A percentile compares a stretch with the other conserved stretches of the same genome.
Conservation (phyloP, 2,113 vertebrate species). For the Notechis scutatus region DNA sequence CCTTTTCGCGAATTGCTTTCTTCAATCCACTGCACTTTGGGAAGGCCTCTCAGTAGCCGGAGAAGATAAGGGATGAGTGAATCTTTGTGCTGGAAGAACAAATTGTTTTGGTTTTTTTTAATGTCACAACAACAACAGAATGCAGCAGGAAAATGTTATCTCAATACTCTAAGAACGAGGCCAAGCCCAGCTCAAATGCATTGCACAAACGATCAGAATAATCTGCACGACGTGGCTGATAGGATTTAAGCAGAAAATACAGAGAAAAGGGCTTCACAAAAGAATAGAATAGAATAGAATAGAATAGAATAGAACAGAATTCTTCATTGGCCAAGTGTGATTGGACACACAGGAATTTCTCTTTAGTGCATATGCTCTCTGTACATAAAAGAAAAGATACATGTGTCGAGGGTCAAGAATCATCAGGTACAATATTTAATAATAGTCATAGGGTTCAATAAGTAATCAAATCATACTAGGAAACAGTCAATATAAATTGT, state of each 20-base stretch:
- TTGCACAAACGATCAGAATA: background rate
- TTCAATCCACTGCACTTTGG: constrained; percentile 94
- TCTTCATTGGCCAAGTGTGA: no score
- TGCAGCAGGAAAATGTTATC: background rate
- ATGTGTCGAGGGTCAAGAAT: no score
- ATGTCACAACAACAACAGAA: background rate
- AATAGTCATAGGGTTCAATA: no score
- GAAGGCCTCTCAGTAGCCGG: constrained; percentile 86
- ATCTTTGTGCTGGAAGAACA: constrained; percentile 85
- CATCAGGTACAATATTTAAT: no score
- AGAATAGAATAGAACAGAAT: background rate
- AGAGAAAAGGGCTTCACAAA: background rate
- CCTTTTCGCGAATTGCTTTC: constrained; percentile 85
- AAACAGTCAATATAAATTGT: no score
- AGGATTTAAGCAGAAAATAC: background rate
- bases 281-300: background rate
- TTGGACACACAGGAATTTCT: no score
- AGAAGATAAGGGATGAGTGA: constrained; percentile 87
- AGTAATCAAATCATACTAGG: no score
- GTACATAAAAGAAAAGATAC: no score
- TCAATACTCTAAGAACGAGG: background rate
- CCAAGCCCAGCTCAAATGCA: background rate
- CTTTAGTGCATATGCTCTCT: no score
- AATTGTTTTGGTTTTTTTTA: background rate
- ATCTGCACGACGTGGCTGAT: background rate